These are phyloP conservation scores for Eilema sororculum DNA, from an alignment of 2,888 invertebrate genomes.

Conservation along the genomic window DNA sequence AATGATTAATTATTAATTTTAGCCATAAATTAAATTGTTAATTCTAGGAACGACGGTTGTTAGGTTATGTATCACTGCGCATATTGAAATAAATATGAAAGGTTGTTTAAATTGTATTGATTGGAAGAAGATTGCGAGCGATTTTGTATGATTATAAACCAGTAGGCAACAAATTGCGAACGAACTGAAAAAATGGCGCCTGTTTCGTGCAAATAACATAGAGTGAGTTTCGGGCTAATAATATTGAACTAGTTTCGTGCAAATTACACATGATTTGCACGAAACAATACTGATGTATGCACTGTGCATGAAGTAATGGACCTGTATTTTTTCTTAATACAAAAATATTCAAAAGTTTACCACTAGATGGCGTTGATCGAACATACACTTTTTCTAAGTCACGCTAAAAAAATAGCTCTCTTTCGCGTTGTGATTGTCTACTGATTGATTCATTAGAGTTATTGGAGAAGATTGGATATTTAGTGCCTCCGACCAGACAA, in stretches of 20 bases:
- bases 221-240: too few species aligned
- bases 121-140: neutral
- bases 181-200: neutral
- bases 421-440: neutral
- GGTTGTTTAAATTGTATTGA: constrained; percentile 9
- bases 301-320: too few species aligned
- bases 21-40: constrained; percentile 6
- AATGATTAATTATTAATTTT: constrained; percentile 2
- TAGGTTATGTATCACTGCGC: constrained; percentile 8
- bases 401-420: neutral
- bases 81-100: constrained; percentile 1
- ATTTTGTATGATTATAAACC: neutral
- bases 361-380: neutral
- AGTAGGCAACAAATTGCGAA: neutral
- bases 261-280: too few species aligned
- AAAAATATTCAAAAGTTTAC: neutral
- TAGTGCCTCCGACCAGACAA: neutral
- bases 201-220: too few species aligned
- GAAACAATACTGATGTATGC: too few species aligned
- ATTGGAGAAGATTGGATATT: neutral
- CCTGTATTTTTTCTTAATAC: too few species aligned
- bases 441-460: neutral
- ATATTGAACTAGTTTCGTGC: too few species aligned
- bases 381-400: neutral
- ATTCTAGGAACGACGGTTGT: constrained; percentile 6